Conservation (phyloP, 2,113 vertebrate genomes). For the Cheirogaleus medius region DNA sequence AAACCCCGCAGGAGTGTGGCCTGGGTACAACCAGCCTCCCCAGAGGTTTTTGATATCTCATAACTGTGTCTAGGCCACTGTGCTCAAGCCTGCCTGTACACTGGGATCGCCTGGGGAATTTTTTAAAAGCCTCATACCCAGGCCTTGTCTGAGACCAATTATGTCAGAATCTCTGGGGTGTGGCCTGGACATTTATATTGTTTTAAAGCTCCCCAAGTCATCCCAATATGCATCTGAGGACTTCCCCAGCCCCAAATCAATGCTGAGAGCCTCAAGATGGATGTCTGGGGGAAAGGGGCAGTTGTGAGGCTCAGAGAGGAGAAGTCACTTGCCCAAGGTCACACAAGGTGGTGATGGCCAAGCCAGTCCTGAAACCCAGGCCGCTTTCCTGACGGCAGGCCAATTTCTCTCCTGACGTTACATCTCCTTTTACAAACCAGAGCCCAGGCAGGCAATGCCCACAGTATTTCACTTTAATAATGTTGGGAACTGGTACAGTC, state of each 20-base stretch:
- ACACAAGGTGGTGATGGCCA: not conserved
- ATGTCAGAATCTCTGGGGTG: not conserved
- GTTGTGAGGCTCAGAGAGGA: not conserved
- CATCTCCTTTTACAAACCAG: constrained; percentile 13
- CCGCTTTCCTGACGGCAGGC: not conserved
- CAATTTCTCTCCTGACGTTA: not conserved
- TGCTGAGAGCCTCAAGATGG: not conserved
- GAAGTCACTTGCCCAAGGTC: constrained; percentile 12
- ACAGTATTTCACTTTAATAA: constrained; percentile 65
- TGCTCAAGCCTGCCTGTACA: not conserved
- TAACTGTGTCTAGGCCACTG: not conserved
- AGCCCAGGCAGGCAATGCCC: constrained; percentile 5
- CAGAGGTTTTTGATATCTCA: not conserved
- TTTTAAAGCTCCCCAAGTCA: not conserved
- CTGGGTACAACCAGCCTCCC: not conserved
- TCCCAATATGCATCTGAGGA: not conserved
- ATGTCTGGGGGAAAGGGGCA: not conserved
- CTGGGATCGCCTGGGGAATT: not conserved
- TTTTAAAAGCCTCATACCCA: not conserved
- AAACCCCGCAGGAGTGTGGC: not conserved
- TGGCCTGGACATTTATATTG: not conserved
- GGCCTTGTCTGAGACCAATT: not conserved
- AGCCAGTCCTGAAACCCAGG: not conserved
- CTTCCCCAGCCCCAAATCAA: not conserved
- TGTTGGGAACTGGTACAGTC: not conserved